Evolutionary conservation across 2,113 vertebrate genomes (phyloP).

Genomic region (Sapayoa aenigma): DNA sequence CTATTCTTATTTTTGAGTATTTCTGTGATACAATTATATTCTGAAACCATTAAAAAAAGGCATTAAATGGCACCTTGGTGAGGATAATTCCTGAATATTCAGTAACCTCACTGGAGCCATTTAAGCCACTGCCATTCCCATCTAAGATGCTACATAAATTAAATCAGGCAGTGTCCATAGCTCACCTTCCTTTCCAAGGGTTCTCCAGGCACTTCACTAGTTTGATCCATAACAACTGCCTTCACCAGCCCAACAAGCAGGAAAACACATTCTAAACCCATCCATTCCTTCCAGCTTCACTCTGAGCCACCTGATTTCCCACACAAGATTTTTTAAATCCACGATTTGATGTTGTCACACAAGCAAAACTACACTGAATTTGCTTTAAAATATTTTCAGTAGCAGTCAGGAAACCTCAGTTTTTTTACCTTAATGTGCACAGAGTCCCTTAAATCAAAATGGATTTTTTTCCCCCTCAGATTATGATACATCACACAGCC

Average conservation of each 20-base stretch:
- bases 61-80: background rate
- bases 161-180: background rate
- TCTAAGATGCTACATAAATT: rapidly evolving
- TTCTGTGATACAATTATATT: background rate
- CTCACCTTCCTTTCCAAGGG: background rate
- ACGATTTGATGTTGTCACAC: background rate
- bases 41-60: background rate
- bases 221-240: background rate
- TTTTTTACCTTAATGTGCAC: background rate
- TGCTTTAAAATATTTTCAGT: background rate
- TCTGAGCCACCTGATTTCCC: background rate
- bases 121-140: background rate
- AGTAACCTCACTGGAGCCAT: rapidly evolving
- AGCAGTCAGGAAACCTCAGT: background rate
- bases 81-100: background rate
- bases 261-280: background rate
- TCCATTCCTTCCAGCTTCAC: background rate
- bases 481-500: background rate
- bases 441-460: background rate
- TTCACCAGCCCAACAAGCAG: background rate
- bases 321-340: background rate
- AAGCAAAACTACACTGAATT: background rate
- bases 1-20: background rate
- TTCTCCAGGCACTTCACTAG: background rate
- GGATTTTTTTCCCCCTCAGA: background rate